These are phyloP conservation scores for Drosophila kanekoi DNA, from an alignment of 2,888 invertebrate genomes.

Conservation along the genomic window DNA sequence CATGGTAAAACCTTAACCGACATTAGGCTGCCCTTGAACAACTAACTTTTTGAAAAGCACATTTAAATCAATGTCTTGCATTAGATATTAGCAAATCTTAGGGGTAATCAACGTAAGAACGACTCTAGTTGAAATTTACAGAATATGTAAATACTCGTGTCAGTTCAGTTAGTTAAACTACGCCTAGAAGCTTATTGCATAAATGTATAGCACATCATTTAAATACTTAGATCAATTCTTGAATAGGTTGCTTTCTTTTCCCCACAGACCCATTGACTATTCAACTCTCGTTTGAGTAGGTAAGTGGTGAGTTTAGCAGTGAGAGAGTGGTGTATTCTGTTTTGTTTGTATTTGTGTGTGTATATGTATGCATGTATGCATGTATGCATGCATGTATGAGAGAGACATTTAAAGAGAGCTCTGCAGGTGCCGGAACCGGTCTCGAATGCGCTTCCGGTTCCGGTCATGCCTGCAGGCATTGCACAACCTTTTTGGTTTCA, in stretches of 20 bases:
- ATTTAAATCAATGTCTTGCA: not conserved
- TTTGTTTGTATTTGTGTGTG: conserved; percentile 2
- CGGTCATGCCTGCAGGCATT: conserved; percentile 59
- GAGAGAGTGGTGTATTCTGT: conserved; percentile 28
- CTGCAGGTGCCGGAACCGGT: conserved; percentile 49
- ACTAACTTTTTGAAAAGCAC: not conserved
- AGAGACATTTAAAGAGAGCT: conserved; percentile 70
- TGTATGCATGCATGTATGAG: conserved; percentile 30
- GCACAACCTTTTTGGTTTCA: conserved; percentile 75
- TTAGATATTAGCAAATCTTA: not conserved
- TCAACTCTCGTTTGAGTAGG: conserved; percentile 45
- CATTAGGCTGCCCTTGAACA: too few species aligned
- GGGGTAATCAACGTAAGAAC: not conserved
- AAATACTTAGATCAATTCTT: conserved; percentile 37
- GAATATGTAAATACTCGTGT: conserved; percentile 8
- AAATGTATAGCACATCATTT: conserved; percentile 28
- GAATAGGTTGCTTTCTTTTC: conserved; percentile 11
- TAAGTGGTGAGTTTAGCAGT: conserved; percentile 27
- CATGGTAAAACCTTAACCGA: not conserved
- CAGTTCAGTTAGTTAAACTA: conserved; percentile 35
- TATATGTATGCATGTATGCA: conserved; percentile 15
- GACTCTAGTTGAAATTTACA: conserved; percentile 1
- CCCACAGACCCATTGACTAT: conserved; percentile 23
- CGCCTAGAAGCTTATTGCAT: conserved; percentile 35
- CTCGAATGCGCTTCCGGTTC: conserved; percentile 8